Evolutionary conservation across 2,888 invertebrate genomes (phyloP).

Genomic region (Drosophila vallismaia): DNA sequence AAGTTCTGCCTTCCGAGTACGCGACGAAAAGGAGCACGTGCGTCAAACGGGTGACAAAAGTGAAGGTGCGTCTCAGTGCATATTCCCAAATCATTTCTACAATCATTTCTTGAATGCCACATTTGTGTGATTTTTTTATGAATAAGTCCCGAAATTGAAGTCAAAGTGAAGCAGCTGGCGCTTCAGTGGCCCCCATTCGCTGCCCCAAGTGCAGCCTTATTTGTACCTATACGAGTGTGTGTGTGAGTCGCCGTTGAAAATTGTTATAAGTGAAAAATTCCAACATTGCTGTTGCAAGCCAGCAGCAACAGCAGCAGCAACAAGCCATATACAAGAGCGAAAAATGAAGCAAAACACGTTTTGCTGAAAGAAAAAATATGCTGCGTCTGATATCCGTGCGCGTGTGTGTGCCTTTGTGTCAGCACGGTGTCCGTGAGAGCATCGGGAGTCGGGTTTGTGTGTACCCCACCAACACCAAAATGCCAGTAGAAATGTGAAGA

Average conservation of each 20-base stretch:
- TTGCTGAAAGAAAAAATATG: constrained; percentile 69
- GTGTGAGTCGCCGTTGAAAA: constrained; percentile 58
- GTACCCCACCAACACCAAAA: constrained; percentile 51
- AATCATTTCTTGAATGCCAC: neutral
- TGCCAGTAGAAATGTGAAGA: constrained; percentile 63
- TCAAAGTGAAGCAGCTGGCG: constrained; percentile 18
- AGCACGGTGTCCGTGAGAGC: constrained; percentile 45
- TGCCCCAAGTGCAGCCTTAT: constrained; percentile 24
- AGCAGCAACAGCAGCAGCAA: constrained; percentile 45
- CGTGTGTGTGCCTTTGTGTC: constrained; percentile 42
- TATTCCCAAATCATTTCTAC: neutral
- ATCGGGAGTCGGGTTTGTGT: constrained; percentile 27
- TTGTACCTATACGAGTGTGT: constrained; percentile 14
- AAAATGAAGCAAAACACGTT: constrained; percentile 78
- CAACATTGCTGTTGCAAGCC: constrained; percentile 69
- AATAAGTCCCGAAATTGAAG: neutral
- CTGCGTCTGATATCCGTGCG: constrained; percentile 65
- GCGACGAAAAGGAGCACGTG: constrained; percentile 32
- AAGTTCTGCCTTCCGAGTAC: constrained; percentile 16
- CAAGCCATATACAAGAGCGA: constrained; percentile 59
- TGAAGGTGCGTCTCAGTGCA: constrained; percentile 62
- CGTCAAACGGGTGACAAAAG: constrained; percentile 57
- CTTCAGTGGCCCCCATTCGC: constrained; percentile 13
- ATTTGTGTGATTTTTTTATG: neutral
- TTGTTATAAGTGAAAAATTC: constrained; percentile 79